These are phyloP conservation scores for Aquatica leii DNA, from an alignment of 2,888 invertebrate species.

Conservation along the genomic window DNA sequence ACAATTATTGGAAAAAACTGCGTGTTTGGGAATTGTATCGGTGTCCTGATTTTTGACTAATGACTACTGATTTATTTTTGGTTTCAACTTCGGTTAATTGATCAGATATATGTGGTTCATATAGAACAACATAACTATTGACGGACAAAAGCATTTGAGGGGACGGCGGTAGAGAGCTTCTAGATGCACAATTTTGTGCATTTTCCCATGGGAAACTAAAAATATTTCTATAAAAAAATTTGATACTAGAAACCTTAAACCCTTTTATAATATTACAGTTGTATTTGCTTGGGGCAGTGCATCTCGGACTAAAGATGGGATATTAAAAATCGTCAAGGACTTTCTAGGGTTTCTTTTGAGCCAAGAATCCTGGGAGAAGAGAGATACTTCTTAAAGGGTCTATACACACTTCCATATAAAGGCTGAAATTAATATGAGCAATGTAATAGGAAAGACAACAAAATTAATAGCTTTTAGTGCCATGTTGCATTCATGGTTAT, in stretches of 20 bases:
- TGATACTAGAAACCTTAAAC: constrained; percentile 34
- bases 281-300: constrained; percentile 30
- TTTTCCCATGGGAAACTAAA: constrained; percentile 28
- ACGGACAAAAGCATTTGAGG: too few species aligned
- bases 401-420: constrained; percentile 25
- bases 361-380: constrained; percentile 23
- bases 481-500: constrained; percentile 39
- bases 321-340: too few species aligned
- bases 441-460: constrained; percentile 35
- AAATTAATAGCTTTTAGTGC: constrained; percentile 28
- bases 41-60: too few species aligned
- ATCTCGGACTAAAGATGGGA: too few species aligned
- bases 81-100: too few species aligned
- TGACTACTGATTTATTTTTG: too few species aligned
- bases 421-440: constrained; percentile 30
- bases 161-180: too few species aligned
- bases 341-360: constrained; percentile 26
- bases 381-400: constrained; percentile 23
- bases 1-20: too few species aligned
- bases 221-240: constrained; percentile 36
- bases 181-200: too few species aligned
- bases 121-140: too few species aligned
- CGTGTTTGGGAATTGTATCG: too few species aligned
- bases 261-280: constrained; percentile 15
- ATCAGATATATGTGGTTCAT: too few species aligned